Evolutionary conservation across 2,113 vertebrate genomes (phyloP).

Genomic region (Melanocharis versteri): DNA sequence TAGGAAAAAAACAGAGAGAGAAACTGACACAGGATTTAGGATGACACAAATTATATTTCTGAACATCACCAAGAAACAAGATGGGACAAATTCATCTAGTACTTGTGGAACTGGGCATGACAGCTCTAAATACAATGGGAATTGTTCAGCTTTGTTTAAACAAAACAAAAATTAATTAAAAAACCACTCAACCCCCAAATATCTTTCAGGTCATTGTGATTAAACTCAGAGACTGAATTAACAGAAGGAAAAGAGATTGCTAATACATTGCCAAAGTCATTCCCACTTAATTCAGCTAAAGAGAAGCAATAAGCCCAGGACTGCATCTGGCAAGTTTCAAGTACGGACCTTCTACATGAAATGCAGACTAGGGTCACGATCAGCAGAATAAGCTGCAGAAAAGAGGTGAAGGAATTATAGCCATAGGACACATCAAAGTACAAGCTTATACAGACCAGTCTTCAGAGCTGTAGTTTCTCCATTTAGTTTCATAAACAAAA

Average conservation of each 20-base stretch:
- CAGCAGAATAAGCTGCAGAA: not conserved
- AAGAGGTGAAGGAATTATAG: not conserved
- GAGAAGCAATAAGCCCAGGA: slow-evolving; percentile 43
- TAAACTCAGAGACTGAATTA: slow-evolving; percentile 30
- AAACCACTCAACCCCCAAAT: slow-evolving; percentile 16
- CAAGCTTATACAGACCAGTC: not conserved
- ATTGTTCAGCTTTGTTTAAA: slow-evolving; percentile 43
- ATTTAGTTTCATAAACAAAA: not conserved
- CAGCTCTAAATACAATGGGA: slow-evolving; percentile 56
- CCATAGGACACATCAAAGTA: not conserved
- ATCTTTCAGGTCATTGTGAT: not conserved
- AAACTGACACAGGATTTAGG: not conserved
- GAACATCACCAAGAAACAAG: slow-evolving; percentile 56
- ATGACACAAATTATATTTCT: slow-evolving; percentile 68
- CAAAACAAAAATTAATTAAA: slow-evolving; percentile 19
- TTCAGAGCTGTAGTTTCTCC: not conserved
- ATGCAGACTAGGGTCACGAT: not conserved
- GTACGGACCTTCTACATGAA: not conserved
- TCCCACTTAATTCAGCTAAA: not conserved
- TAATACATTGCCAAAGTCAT: not conserved
- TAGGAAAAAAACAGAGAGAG: not conserved
- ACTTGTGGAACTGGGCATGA: slow-evolving; percentile 27
- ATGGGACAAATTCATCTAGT: slow-evolving; percentile 51
- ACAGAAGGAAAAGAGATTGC: slow-evolving; percentile 17
- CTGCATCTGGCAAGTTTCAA: not conserved